phyloP scores from a whole-genome alignment of 2,797 vertebrate genomes.

The Eulemur albifrons region DNA sequence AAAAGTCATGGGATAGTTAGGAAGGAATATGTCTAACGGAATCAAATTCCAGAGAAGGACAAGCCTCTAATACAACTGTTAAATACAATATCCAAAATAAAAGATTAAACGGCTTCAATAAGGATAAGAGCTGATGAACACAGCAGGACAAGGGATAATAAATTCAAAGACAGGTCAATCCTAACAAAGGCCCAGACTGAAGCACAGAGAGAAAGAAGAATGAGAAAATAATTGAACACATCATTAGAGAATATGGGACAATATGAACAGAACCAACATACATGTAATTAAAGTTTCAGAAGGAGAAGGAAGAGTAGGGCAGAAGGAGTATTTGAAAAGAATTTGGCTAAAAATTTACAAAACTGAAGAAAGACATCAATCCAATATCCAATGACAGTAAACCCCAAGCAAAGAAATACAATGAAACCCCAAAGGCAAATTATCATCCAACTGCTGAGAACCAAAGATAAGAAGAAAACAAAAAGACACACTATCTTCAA shows the following conservation, averaged over 20 bases:
- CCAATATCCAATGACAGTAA: not conserved
- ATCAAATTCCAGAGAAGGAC: not conserved
- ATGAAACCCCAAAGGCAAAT: not conserved
- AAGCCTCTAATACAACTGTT: not conserved
- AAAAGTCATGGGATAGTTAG: not conserved
- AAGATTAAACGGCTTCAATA: constrained; percentile 20
- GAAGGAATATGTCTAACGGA: not conserved
- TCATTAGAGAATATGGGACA: not conserved
- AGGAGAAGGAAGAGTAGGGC: not conserved
- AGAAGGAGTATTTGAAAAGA: not conserved
- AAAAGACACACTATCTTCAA: not conserved
- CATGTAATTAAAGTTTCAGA: not conserved
- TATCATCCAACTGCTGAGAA: not conserved
- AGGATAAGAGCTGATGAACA: not conserved
- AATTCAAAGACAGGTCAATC: not conserved
- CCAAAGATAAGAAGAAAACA: not conserved
- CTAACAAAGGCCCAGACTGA: not conserved
- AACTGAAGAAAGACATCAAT: not conserved
- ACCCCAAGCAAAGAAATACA: not conserved
- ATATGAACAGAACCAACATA: not conserved
- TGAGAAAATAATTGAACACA: not conserved
- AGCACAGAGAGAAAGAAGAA: not conserved
- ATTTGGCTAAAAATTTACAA: not conserved
- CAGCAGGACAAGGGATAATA: not conserved
- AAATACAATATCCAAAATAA: not conserved